Conservation (phyloP, 1,140 invertebrate genomes). For the Cyphomyrmex costatus region DNA sequence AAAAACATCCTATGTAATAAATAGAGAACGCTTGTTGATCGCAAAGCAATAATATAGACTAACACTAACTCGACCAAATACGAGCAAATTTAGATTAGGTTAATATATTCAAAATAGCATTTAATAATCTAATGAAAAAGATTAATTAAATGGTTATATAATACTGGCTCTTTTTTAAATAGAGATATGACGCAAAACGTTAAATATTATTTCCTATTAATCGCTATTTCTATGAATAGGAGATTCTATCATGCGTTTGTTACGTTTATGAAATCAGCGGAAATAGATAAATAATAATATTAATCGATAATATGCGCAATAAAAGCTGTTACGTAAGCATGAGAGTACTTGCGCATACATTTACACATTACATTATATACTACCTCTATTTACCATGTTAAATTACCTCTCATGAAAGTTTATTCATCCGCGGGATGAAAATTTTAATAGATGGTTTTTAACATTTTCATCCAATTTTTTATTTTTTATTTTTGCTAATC, state of each 20-base stretch:
- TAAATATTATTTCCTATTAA: constrained; percentile 8
- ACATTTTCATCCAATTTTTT: constrained; percentile 14
- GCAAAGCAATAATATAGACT: too few species aligned
- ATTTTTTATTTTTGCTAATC: constrained; percentile 8
- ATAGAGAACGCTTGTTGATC: too few species aligned
- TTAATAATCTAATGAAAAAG: not conserved
- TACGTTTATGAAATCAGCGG: constrained; percentile 40
- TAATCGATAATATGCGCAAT: constrained; percentile 29
- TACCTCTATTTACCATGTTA: constrained; percentile 41
- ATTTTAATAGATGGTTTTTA: constrained; percentile 31
- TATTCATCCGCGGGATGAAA: constrained; percentile 13
- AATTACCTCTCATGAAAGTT: constrained; percentile 48
- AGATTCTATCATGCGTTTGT: constrained; percentile 27
- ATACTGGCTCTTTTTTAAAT: not conserved
- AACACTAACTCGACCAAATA: too few species aligned
- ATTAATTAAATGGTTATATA: constrained; percentile 1
- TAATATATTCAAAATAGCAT: too few species aligned
- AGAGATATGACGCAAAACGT: not conserved
- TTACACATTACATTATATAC: constrained; percentile 36
- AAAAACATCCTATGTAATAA: not conserved
- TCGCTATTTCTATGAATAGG: not conserved
- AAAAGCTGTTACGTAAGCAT: constrained; percentile 39
- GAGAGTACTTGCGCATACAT: constrained; percentile 22
- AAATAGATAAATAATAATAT: constrained; percentile 47
- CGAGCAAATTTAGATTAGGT: too few species aligned